These are phyloP conservation scores for Sicus ferrugineus DNA, from an alignment of 2,888 invertebrate species.

Conservation along the genomic window DNA sequence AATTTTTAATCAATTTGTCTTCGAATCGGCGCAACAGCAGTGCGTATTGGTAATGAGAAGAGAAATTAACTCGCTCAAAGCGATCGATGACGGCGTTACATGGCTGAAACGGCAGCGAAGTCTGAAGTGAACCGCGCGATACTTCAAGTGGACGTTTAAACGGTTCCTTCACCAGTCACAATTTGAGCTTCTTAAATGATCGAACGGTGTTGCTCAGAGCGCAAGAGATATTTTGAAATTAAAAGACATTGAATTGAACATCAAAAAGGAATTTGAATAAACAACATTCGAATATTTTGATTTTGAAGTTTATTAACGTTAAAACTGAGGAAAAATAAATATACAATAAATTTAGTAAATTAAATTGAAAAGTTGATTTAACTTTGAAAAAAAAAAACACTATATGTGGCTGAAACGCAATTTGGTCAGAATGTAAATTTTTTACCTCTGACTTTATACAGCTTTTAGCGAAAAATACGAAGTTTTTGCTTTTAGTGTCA, in stretches of 20 bases:
- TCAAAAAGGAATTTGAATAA: neutral
- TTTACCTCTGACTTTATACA: too few relatives aligned
- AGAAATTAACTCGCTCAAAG: neutral
- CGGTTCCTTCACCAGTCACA: slow-evolving; percentile 43
- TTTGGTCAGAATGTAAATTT: too few relatives aligned
- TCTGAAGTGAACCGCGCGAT: slow-evolving; percentile 5
- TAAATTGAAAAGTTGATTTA: neutral
- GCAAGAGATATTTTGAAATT: neutral
- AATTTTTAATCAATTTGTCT: neutral
- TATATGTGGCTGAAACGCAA: too few relatives aligned
- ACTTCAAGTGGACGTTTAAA: slow-evolving; percentile 21
- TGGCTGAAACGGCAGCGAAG: slow-evolving; percentile 8
- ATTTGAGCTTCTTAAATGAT: slow-evolving; percentile 46
- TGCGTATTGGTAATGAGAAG: neutral
- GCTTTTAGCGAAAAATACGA: neutral
- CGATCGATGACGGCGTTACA: neutral
- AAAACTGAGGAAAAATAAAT: neutral
- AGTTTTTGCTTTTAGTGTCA: neutral
- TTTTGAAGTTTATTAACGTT: neutral
- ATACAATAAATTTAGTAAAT: neutral
- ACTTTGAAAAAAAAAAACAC: too few relatives aligned
- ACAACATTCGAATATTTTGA: neutral
- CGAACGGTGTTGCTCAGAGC: slow-evolving; percentile 34
- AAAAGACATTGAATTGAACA: slow-evolving; percentile 18
- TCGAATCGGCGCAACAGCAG: neutral